phyloP scores from a whole-genome alignment of 2,797 vertebrate species.

The Aselliscus stoliczkanus region DNA sequence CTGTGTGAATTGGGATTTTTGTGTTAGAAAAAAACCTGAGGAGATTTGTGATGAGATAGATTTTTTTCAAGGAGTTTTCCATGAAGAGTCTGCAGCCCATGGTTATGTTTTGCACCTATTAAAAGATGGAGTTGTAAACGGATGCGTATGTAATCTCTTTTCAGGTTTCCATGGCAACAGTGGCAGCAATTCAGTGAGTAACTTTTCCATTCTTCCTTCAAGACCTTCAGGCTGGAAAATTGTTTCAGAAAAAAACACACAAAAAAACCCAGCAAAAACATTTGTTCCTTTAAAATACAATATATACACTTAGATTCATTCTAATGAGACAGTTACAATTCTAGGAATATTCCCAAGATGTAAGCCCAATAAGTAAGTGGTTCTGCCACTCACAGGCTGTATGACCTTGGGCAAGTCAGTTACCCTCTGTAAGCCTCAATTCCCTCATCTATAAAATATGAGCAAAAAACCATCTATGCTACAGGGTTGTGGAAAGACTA shows the following conservation, averaged over 20 bases:
- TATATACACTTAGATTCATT: conserved; percentile 23
- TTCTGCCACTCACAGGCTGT: background rate
- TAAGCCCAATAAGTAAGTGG: background rate
- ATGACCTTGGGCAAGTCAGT: background rate
- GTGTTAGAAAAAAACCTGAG: conserved; percentile 36
- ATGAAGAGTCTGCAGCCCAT: conserved; percentile 49
- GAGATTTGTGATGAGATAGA: conserved; percentile 63
- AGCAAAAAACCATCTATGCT: background rate
- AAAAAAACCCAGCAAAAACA: background rate
- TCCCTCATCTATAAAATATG: conserved; percentile 24
- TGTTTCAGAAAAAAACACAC: background rate
- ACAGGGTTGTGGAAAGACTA: background rate
- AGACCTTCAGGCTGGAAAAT: conserved; percentile 57
- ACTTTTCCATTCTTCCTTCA: conserved; percentile 53
- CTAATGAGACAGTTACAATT: background rate
- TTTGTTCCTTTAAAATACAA: conserved; percentile 32
- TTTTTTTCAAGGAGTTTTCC: conserved; percentile 63
- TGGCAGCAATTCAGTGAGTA: conserved; percentile 44
- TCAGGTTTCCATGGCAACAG: conserved; percentile 66
- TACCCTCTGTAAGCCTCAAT: background rate
- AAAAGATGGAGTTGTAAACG: conserved; percentile 64
- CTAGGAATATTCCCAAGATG: background rate
- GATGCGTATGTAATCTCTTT: conserved; percentile 66
- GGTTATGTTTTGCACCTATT: conserved; percentile 58
- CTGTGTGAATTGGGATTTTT: conserved; percentile 45